Evolutionary conservation across 2,113 vertebrate genomes (phyloP).

Genomic region (Spheniscus mendiculus): DNA sequence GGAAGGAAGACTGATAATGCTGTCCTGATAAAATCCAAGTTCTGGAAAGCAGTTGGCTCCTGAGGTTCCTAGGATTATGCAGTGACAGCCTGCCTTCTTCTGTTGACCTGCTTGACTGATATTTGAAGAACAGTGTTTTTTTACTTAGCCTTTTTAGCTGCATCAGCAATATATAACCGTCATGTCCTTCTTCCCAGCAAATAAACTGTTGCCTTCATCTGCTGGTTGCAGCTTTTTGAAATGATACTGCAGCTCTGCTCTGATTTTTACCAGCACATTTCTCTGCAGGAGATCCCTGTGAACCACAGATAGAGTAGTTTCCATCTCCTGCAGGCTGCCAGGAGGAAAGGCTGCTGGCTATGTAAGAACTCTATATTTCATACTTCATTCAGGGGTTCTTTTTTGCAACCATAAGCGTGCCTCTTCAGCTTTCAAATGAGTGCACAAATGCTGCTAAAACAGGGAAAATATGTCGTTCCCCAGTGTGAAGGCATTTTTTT

Average conservation of each 20-base stretch:
- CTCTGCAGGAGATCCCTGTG: not conserved
- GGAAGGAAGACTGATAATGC: not conserved
- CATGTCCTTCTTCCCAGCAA: not conserved
- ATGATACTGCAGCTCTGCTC: not conserved
- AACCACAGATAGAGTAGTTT: not conserved
- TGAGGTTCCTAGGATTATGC: not conserved
- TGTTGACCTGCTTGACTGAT: not conserved
- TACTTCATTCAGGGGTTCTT: not conserved
- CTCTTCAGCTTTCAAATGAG: not conserved
- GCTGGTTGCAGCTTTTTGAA: not conserved
- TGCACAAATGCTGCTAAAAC: not conserved
- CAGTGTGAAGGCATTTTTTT: not conserved
- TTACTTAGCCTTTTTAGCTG: not conserved
- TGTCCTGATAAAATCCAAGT: not conserved
- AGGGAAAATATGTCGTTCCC: not conserved
- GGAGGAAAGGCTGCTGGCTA: not conserved
- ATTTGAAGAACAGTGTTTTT: not conserved
- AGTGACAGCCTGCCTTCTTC: not conserved
- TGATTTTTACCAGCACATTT: not conserved
- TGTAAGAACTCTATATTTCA: not conserved
- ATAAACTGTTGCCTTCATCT: not conserved
- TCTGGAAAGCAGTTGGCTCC: not conserved
- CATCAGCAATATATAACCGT: not conserved
- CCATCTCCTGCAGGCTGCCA: not conserved
- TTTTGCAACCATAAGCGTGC: not conserved